phyloP scores from a whole-genome alignment of 2,888 invertebrate species.

The Calameuta pallipes region DNA sequence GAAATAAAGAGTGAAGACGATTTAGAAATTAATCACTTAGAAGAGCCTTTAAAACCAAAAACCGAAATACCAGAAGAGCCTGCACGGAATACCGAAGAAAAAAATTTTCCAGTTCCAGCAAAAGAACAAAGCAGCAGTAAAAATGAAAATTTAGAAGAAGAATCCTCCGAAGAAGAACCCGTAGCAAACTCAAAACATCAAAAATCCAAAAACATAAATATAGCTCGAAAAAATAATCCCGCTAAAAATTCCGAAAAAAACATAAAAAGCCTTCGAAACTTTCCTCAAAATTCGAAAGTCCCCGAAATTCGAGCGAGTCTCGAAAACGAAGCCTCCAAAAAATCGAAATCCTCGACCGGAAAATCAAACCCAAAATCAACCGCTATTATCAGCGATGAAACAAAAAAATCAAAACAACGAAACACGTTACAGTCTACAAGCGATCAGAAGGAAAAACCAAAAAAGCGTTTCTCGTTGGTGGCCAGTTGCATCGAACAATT shows the following conservation, averaged over 20 bases:
- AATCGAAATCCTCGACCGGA: background rate
- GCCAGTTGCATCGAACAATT: constrained; percentile 61
- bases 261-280: constrained; percentile 63
- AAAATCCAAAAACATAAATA: constrained; percentile 51
- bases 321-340: background rate
- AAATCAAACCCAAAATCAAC: background rate
- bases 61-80: constrained; percentile 6
- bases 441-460: constrained; percentile 30
- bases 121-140: background rate
- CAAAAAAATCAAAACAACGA: constrained; percentile 6
- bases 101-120: background rate
- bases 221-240: constrained; percentile 65
- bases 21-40: constrained; percentile 18
- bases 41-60: constrained; percentile 4
- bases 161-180: constrained; percentile 41
- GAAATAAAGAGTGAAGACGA: constrained; percentile 24
- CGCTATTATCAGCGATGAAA: background rate
- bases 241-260: constrained; percentile 60
- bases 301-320: background rate
- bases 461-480: constrained; percentile 60
- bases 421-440: background rate
- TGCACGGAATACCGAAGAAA: background rate
- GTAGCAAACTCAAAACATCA: background rate
- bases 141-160: constrained; percentile 16
- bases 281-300: constrained; percentile 52